Percentiles rank a stretch among this genome's conserved stretches.
Evolutionary conservation across 2,113 vertebrate genomes (phyloP).

Genomic region (Gulo gulo): DNA sequence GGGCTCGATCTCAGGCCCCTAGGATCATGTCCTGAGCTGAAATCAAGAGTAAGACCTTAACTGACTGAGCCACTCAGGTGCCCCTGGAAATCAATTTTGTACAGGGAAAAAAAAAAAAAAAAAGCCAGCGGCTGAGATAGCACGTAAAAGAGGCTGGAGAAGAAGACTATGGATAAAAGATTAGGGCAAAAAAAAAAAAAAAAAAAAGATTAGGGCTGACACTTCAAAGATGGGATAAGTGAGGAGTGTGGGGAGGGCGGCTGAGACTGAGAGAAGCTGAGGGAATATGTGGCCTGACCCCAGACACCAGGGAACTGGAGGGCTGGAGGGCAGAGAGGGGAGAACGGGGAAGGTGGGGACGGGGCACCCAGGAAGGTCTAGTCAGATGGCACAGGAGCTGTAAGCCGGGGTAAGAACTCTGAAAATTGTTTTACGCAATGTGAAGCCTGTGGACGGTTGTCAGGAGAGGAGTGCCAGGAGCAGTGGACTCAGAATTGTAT

Average conservation of each 20-base stretch:
- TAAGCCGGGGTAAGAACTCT: not conserved
- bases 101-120: not conserved
- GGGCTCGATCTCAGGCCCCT: not conserved
- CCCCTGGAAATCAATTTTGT: not conserved
- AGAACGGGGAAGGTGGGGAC: not conserved
- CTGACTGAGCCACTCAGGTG: not conserved
- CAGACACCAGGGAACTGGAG: not conserved
- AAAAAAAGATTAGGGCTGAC: not conserved
- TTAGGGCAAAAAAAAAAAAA: not conserved
- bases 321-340: too few relatives aligned
- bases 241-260: not conserved
- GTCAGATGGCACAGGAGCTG: not conserved
- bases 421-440: not conserved
- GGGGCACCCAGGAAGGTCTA: not conserved
- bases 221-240: not conserved
- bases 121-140: not conserved
- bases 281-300: not conserved
- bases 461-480: not conserved
- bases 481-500: not conserved
- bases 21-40: not conserved
- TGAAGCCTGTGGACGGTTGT: not conserved
- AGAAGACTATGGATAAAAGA: not conserved
- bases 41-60: not conserved
- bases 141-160: not conserved
- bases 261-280: not conserved